Conservation (phyloP, 2,113 vertebrate species). For the Nibea coibor region DNA sequence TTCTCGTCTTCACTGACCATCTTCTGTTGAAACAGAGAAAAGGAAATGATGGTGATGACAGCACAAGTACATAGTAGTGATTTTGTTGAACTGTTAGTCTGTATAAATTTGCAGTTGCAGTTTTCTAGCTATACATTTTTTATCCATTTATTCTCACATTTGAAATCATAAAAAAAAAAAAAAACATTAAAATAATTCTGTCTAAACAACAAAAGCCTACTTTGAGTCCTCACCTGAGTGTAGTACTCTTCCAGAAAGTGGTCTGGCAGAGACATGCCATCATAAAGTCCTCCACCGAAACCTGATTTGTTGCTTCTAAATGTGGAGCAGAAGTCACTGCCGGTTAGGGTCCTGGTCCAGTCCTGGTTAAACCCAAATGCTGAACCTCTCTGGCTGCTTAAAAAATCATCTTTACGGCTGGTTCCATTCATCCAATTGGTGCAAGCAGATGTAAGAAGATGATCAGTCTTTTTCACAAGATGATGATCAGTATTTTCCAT, state of each 20-base stretch:
- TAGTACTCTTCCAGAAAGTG: slow-evolving; percentile 74
- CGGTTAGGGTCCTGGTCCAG: too few species aligned
- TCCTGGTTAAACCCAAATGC: not conserved
- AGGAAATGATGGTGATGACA: not conserved
- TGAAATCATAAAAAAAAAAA: not conserved
- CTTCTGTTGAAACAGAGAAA: slow-evolving; percentile 80
- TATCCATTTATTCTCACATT: not conserved
- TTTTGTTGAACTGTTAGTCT: not conserved
- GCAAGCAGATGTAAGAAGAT: not conserved
- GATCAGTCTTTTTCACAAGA: too few species aligned
- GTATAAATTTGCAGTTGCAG: too few species aligned
- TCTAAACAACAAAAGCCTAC: not conserved
- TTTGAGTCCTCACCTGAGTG: slow-evolving; percentile 64
- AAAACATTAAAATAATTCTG: not conserved
- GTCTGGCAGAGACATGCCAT: slow-evolving; percentile 70
- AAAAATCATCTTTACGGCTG: not conserved
- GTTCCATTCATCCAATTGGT: slow-evolving; percentile 23
- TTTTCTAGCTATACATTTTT: not conserved
- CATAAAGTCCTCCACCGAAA: slow-evolving; percentile 34
- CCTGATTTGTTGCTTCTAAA: slow-evolving; percentile 24
- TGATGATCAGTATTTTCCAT: too few species aligned
- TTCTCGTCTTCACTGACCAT: slow-evolving; percentile 80
- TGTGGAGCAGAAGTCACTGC: slow-evolving; percentile 1
- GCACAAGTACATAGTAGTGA: not conserved
- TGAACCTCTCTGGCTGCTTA: not conserved